phyloP scores from a whole-genome alignment of 2,113 vertebrate genomes.

The Conger conger region DNA sequence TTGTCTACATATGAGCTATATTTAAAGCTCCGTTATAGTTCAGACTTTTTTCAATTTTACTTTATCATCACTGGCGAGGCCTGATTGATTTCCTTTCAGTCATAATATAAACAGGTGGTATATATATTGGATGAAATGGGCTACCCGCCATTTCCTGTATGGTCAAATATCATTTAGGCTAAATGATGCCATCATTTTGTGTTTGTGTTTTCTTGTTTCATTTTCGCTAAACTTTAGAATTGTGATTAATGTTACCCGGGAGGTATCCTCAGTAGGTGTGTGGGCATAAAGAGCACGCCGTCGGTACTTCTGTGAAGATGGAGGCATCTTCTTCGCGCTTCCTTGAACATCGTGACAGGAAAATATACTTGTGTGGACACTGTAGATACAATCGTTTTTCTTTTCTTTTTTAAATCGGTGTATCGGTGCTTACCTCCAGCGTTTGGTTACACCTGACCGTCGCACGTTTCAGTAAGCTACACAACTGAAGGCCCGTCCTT shows the following conservation, averaged over 20 bases:
- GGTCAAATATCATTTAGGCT: neutral
- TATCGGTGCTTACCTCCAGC: too few relatives aligned
- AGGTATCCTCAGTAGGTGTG: neutral
- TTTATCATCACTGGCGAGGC: too few relatives aligned
- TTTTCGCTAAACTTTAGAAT: neutral
- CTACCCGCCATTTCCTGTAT: neutral
- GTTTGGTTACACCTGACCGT: too few relatives aligned
- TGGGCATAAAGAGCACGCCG: neutral
- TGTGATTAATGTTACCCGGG: neutral
- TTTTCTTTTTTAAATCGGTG: too few relatives aligned
- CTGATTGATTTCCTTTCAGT: neutral
- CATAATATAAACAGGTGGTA: neutral
- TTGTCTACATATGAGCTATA: neutral
- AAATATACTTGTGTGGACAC: neutral
- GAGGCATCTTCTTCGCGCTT: neutral
- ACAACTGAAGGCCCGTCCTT: too few relatives aligned
- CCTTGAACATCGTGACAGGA: neutral
- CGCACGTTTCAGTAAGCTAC: too few relatives aligned
- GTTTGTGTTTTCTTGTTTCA: neutral
- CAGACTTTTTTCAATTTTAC: too few relatives aligned
- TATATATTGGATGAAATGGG: neutral
- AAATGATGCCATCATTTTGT: neutral
- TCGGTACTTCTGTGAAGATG: neutral
- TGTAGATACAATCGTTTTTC: too few relatives aligned
- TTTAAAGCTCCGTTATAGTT: neutral